Evolutionary conservation across 2,113 vertebrate species (phyloP).

Genomic region (Amblyopsis rosae): DNA sequence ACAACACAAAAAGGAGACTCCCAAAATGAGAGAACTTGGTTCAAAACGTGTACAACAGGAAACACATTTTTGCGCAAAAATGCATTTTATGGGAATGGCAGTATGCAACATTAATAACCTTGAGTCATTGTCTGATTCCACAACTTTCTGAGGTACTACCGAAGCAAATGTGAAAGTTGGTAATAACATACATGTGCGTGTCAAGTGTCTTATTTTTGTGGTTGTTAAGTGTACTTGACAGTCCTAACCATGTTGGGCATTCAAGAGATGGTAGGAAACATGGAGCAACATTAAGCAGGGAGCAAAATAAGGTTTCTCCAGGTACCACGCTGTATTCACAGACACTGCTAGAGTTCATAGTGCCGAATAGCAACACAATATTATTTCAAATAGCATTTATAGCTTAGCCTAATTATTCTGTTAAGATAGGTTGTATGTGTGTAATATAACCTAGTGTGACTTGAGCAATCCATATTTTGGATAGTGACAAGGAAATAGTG

Average conservation of each 20-base stretch:
- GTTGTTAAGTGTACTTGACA: background rate
- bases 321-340: too few species aligned
- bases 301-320: background rate
- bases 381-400: background rate
- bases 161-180: background rate
- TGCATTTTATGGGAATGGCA: background rate
- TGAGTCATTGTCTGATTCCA: constrained; percentile 25
- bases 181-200: too few species aligned
- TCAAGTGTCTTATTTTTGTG: constrained; percentile 26
- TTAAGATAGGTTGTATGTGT: background rate
- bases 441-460: background rate
- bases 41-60: background rate
- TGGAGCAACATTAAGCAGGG: background rate
- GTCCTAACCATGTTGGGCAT: constrained; percentile 15
- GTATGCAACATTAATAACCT: too few species aligned
- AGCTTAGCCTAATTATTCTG: background rate
- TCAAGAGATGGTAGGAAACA: background rate
- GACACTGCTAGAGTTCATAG: too few species aligned
- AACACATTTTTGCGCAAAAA: background rate
- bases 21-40: background rate
- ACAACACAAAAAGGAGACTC: background rate
- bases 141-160: constrained; percentile 33
- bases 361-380: too few species aligned
- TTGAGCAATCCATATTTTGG: background rate
- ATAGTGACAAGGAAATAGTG: background rate